Evolutionary conservation across 1,140 invertebrate species (phyloP), one percentile per base, ranked within the genome.

Genomic region (Odontomachus brunneus): DNA sequence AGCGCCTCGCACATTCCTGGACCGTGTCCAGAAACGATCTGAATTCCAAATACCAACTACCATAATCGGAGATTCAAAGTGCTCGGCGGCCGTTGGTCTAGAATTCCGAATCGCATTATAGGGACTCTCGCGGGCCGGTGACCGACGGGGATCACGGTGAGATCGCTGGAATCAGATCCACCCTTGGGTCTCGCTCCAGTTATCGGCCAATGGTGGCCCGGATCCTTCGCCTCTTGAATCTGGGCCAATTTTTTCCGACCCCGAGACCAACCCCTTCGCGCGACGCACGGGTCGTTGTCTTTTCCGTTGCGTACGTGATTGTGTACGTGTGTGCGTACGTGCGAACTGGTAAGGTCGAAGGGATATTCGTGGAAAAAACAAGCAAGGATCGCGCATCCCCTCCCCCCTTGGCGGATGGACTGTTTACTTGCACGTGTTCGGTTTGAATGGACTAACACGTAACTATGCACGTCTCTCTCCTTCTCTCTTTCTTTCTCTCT

Each of bases 141-240:
- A 63, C 24, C 59, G 72, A 22, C 72, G 72, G 17, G 24, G 11
- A 24, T 7, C 19, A 29, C 11, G 62, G n/a, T 71, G 66, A 38
- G 65, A 57, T 82, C 51, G 65, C 51, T n/a, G 55, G 65, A 75
- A 83, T 67, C 59, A 85, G 89, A 88, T 88, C 90, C 90, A 89
- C 90, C 90, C 90, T 89, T 91, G 62, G 51, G 74, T 66, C 24
- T 63, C 88, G 91, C 88, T 92, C 92, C 74, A 92, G 85, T 91
- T 91, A 91, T 88, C 82, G 76, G 67, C 92, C 91, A 92, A 93
- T 92, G 65, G 81, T 82, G 84, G 55, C 15, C n/a, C 53, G 14
- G 78, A 78, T 49, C 53, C 60, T 84, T 67, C 67, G 82, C 78
- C 66, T 65, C 9, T 71, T 73, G 51, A 88, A 91, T 90, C 86